Percentiles rank a stretch among this genome's conserved stretches.
These are phyloP conservation scores for Monomorium pharaonis DNA, from an alignment of 1,140 invertebrate species.

Conservation along the genomic window DNA sequence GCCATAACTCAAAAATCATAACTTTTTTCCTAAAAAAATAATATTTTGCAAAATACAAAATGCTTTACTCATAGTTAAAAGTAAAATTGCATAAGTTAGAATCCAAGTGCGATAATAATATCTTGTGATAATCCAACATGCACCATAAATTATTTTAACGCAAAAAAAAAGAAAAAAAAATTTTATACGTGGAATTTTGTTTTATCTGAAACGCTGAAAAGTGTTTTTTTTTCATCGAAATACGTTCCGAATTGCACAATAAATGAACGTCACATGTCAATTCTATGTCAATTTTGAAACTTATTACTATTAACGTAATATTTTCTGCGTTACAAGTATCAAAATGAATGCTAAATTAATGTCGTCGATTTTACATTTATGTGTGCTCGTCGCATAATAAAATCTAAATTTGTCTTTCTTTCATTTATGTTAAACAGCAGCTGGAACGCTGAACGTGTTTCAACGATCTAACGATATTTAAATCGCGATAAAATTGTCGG, in stretches of 20 bases:
- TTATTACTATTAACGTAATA: too few relatives aligned
- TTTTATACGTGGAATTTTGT: too few relatives aligned
- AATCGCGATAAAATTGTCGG: neutral
- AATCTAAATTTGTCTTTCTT: constrained; percentile 14
- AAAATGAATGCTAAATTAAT: neutral
- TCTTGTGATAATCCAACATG: neutral
- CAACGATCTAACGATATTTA: neutral
- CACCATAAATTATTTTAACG: neutral
- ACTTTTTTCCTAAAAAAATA: too few relatives aligned
- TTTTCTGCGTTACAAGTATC: neutral
- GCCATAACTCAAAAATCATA: too few relatives aligned
- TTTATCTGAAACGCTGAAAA: too few relatives aligned
- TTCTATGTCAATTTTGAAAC: too few relatives aligned
- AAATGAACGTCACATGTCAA: too few relatives aligned
- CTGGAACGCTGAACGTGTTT: neutral
- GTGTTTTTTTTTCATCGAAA: too few relatives aligned
- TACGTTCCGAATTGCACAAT: too few relatives aligned
- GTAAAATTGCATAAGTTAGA: neutral
- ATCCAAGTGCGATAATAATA: constrained; percentile 1
- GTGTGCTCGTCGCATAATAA: neutral
- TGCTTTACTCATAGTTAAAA: too few relatives aligned
- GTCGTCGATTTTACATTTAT: constrained; percentile 1
- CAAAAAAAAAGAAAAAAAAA: neutral
- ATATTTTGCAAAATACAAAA: too few relatives aligned
- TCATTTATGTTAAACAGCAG: neutral